A percentile compares a stretch with the other conserved stretches of the same genome.
phyloP scores from a whole-genome alignment of 1,140 invertebrate genomes.

The Monochamus saltuarius region DNA sequence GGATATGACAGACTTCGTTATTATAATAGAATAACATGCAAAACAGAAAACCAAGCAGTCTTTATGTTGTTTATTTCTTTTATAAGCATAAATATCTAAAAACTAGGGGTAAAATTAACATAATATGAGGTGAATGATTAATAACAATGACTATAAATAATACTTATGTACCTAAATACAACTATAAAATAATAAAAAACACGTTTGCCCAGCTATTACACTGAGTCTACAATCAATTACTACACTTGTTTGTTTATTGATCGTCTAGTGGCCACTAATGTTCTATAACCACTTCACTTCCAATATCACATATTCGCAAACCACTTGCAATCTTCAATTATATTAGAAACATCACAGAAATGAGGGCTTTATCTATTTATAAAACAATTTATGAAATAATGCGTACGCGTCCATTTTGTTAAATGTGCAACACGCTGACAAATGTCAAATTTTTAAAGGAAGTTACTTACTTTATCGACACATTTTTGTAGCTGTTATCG shows the following conservation, averaged over 20 bases:
- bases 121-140: neutral
- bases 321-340: constrained; percentile 1
- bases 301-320: constrained; percentile 4
- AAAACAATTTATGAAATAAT: no score
- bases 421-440: no score
- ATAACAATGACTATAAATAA: neutral
- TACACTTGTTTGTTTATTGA: constrained; percentile 12
- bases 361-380: no score
- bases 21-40: neutral
- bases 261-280: neutral
- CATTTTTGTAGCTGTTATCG: no score
- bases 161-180: neutral
- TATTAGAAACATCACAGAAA: no score
- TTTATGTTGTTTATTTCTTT: neutral
- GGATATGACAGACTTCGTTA: neutral
- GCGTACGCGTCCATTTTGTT: no score
- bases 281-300: neutral
- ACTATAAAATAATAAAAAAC: constrained; percentile 1
- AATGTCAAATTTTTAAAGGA: no score
- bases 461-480: no score
- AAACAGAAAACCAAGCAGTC: neutral
- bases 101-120: neutral
- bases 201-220: constrained; percentile 6
- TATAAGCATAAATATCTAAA: neutral
- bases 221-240: constrained; percentile 2